Evolutionary conservation across 1,140 invertebrate genomes (phyloP), one percentile per base, ranked within the genome.

Genomic region (Chlorops oryzae): DNA sequence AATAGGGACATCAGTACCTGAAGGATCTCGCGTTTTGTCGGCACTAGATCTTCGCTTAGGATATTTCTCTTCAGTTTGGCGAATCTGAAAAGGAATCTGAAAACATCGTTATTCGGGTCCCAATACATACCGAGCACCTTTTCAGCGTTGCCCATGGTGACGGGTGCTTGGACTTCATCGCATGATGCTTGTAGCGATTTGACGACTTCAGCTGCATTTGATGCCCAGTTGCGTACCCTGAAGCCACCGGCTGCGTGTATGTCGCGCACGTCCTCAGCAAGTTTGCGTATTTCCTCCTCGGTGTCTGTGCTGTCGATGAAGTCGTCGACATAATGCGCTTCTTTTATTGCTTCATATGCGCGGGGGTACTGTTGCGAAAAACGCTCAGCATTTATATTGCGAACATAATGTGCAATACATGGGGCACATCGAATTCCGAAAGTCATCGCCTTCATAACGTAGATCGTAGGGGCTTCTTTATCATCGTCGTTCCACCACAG

Each of bases 321-420:
- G 46, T 72, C 70, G 48, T 72, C 67, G 59, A 70, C 65, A 42
- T 72, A 73, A 39, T 63, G 61, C 17, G 53, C 47, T 3, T 59
- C 12, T 1, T 32, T n/a, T 4, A 73, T 59, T 0, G 62, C 62
- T 0, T 56, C 12, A 10, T 54, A 59, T 2, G 67, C 63, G 13
- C 28, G 5, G 0, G 63, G 61, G 17, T 28, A 50, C 2, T 15
- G 7, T 15, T 42, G 25, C 10, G 27, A 20, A 47, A 57, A 62
- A 6, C 52, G 24, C 21, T 47, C 5, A 1, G 61, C 65, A 28
- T 70, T 72, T 20, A n/a, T 7, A 17, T 40, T 46, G 15, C 20
- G 28, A 15, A 46, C 27, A 3, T 7, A 32, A 15, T 46, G 7
- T 2, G 44, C 44, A 9, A n/a, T 6, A 5, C 18, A 28, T 2